phyloP scores from a whole-genome alignment of 2,888 invertebrate genomes.

The Apamea monoglypha region DNA sequence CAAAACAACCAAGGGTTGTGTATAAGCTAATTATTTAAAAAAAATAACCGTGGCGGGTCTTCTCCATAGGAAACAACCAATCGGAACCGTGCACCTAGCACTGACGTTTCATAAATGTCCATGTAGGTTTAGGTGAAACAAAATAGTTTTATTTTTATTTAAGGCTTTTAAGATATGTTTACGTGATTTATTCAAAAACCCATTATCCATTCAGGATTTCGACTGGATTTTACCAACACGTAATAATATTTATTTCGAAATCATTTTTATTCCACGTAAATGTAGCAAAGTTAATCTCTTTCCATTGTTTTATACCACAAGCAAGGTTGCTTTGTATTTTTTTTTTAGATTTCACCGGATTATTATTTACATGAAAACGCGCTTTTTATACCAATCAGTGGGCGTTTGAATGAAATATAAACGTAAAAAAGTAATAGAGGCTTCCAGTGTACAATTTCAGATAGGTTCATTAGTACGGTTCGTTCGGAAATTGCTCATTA shows the following conservation, averaged over 20 bases:
- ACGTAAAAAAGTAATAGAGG: slow-evolving; percentile 1
- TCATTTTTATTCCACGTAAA: background rate
- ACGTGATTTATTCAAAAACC: background rate
- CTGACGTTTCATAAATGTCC: background rate
- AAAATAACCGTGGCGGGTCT: too few relatives aligned
- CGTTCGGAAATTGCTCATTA: slow-evolving; percentile 87
- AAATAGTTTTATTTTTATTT: background rate
- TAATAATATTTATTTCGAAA: background rate
- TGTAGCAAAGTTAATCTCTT: background rate
- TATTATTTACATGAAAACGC: background rate
- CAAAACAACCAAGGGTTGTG: background rate
- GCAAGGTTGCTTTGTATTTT: background rate
- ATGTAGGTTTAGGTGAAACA: background rate
- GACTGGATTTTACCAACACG: background rate
- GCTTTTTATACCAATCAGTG: background rate
- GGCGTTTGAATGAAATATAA: slow-evolving; percentile 16
- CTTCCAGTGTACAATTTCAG: slow-evolving; percentile 60
- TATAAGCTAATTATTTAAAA: background rate
- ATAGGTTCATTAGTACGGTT: slow-evolving; percentile 78
- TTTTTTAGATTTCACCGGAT: background rate
- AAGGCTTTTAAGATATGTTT: background rate
- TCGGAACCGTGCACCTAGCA: background rate
- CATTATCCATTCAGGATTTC: background rate
- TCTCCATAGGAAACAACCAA: background rate
- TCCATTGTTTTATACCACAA: background rate